Evolutionary conservation across 2,113 vertebrate genomes (phyloP), one percentile per base, ranked within the genome.

Genomic region (Alosa alosa): DNA sequence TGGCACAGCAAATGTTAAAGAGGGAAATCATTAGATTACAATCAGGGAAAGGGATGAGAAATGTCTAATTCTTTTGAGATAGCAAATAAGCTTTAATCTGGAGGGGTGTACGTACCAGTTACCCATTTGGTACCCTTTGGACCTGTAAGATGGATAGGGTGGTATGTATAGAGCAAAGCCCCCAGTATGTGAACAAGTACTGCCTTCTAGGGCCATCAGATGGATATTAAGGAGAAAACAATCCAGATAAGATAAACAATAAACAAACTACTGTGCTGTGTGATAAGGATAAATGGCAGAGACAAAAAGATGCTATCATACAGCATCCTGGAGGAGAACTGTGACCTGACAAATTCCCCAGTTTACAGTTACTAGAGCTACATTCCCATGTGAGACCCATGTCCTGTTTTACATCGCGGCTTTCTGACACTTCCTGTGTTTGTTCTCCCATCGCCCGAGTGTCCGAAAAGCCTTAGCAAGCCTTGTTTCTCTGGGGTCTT

Each of bases 351-450:
- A 78, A 39, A 36, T 78, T 4, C 72, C 31, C 39, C 15, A 39
- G 72, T 78, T 78, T 39, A 1, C 64, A 68, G n/a, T 68, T 68
- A 36, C 72, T 78, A 78, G 72, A 78, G 72, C 31, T 52, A 45
- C 87, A 89, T 92, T 90, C 60, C 78, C 89, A 84, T 90, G 91
- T 91, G 91, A 89, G 93, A 90, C 89, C 36, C 13, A 64, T 75
- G 86, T 88, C 86, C 86, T 52, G 44, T 92, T 89, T 86, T 84
- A 50, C 83, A 83, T 52, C 83, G 83, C 50, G 10, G 11, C 41
- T 64, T 78, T 86, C 11, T 78, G 31, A 86, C 84, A 83, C 89
- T 94, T 93, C 90, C 91, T 91, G 90, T 20, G 83, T 87, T 85
- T 87, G 72, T 89, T 88, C 85, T 84, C 11, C n/a, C 31, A 55